Base-by-base conservation (phyloP, 2,113 vertebrate species). In the Jaculus jaculus region DNA sequence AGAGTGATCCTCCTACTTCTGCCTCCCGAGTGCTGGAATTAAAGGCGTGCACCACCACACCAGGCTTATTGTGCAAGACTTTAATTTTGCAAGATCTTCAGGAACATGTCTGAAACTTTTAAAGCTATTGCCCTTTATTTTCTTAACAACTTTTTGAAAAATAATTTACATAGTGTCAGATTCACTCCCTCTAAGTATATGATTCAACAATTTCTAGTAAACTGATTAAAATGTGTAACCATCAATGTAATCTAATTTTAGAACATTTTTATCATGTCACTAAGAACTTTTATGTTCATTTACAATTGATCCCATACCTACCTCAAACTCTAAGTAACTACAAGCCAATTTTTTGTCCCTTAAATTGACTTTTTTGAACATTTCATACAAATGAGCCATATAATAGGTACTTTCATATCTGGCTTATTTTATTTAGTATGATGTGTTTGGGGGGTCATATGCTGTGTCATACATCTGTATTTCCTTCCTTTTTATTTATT, bases 131-230 rank as follows among this genome's bases (percentile, higher is more conserved):
- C 23, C 28, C 8, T n/a, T 0, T 71, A 87, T 82, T 93, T 91
- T 60, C 66, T 81, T 85, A 74, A 88, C 13, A 78, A 71, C 21
- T 63, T 89, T 63, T 54, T 86, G 20, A 83, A 93, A 39, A n/a
- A 60, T 28, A 68, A 82, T 66, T 79, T 95, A 73, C 20, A 66
- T 86, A 21, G 15, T 23, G 54, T 69, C 42, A 83, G 66, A 83
- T 63, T 86, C 84, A 93, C 18, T 82, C 47, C 77, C 89, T 68
- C 32, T 71, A 89, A 87, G 30, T 85, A 30, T 34, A 72, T 24
- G 65, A 79, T 74, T 91, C 60, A 92, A 60, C 81, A n/a, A 92
- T 39, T 88, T 96, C 88, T 88, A 84, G 23, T 63, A 90, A 90
- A 80, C 82, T 79, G 80, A 81, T 39, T 93, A 5, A 79, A 86